A percentile compares a stretch with the other conserved stretches of the same genome.
Evolutionary conservation across 1,140 invertebrate species (phyloP).

Genomic region (Scaptomyza hsui): DNA sequence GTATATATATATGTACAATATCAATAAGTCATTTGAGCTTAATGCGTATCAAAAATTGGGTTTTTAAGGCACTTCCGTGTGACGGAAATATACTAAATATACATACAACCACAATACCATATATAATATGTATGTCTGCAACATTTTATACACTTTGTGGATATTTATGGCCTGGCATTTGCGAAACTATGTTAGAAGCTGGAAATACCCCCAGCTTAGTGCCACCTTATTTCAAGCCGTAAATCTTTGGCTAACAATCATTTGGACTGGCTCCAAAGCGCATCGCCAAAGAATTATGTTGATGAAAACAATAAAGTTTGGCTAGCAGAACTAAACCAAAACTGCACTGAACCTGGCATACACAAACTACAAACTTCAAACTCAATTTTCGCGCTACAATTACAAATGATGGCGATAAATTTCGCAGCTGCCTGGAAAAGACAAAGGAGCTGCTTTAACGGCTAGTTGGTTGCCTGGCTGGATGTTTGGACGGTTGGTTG

Average conservation of each 20-base stretch:
- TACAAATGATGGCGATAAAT: slow-evolving; percentile 81
- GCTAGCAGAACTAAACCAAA: slow-evolving; percentile 5
- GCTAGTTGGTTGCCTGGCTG: slow-evolving; percentile 50
- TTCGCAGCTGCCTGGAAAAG: slow-evolving; percentile 53
- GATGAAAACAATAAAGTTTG: slow-evolving; percentile 73
- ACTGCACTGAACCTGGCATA: neutral
- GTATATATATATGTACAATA: slow-evolving; percentile 27
- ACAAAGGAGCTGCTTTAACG: slow-evolving; percentile 59
- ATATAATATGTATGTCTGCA: slow-evolving; percentile 41
- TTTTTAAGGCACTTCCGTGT: slow-evolving; percentile 84
- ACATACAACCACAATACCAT: slow-evolving; percentile 57
- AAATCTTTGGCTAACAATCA: slow-evolving; percentile 75
- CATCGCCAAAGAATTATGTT: slow-evolving; percentile 72
- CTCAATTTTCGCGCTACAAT: slow-evolving; percentile 81
- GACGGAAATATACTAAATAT: slow-evolving; percentile 83
- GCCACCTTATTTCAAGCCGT: slow-evolving; percentile 55
- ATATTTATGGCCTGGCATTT: slow-evolving; percentile 48
- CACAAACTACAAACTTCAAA: slow-evolving; percentile 75
- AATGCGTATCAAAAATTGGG: slow-evolving; percentile 68
- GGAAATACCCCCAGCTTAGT: slow-evolving; percentile 64
- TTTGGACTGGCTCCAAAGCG: slow-evolving; percentile 72
- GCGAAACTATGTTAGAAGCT: slow-evolving; percentile 48
- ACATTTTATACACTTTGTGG: slow-evolving; percentile 48
- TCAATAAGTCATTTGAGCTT: slow-evolving; percentile 39
- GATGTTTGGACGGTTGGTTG: slow-evolving; percentile 17